These are phyloP conservation scores for Sebastes matsubarae DNA, from an alignment of 2,797 vertebrate species.

Conservation along the genomic window DNA sequence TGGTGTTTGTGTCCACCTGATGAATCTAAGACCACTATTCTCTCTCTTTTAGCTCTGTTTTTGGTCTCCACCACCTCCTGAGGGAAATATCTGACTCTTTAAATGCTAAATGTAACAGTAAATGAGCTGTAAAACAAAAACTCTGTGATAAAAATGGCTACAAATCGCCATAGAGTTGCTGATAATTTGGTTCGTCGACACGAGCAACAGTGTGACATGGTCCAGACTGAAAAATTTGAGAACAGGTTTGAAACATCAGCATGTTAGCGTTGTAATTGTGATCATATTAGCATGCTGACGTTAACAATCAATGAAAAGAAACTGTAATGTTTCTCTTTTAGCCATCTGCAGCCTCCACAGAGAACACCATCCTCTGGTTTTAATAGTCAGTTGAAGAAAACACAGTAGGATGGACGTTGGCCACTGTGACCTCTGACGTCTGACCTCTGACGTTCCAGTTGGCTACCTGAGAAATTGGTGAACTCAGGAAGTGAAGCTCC, in stretches of 20 bases:
- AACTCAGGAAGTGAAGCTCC: neutral
- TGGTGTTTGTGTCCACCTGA: too few relatives aligned
- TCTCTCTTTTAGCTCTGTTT: neutral
- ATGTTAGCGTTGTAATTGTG: neutral
- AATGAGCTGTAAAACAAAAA: neutral
- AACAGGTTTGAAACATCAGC: neutral
- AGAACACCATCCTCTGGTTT: neutral
- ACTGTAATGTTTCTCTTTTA: neutral
- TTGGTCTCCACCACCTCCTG: neutral
- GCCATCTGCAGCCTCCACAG: too few relatives aligned
- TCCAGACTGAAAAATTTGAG: too few relatives aligned
- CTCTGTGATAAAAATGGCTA: too few relatives aligned
- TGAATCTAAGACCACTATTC: too few relatives aligned
- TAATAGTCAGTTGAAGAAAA: neutral
- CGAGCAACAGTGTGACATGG: too few relatives aligned
- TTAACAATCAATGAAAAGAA: neutral
- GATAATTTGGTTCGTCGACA: too few relatives aligned
- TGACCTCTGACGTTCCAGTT: constrained; percentile 2
- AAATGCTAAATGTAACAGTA: neutral
- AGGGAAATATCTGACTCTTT: neutral
- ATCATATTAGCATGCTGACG: neutral
- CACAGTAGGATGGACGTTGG: neutral
- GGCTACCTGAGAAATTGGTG: neutral
- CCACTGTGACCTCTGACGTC: constrained; percentile 4
- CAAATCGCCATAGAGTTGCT: too few relatives aligned